Base-by-base conservation (phyloP, 2,888 invertebrate genomes). In the Xanthia icteritia region DNA sequence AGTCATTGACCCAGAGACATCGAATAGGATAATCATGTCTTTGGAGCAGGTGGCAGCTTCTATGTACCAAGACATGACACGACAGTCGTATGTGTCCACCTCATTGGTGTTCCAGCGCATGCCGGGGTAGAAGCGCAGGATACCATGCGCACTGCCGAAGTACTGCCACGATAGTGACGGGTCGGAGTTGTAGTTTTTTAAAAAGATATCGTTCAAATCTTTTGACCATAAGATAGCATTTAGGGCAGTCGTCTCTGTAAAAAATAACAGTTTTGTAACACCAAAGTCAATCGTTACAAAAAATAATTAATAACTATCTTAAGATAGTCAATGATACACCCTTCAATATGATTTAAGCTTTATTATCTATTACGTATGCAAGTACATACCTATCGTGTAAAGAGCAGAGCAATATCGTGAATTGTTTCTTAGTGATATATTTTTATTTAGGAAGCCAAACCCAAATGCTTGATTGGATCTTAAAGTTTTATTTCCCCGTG, bases 41-140 rank as follows among this genome's bases (percentile, higher is more conserved):
- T 99, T 99, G 15, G 99, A 99, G 90, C 99, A 99, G 0, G 99
- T 99, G 0, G 99, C 99, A 0, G 99, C 99, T 96, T 99, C 99
- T 85, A 99, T 99, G 93, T 99, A 99, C 99, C 99, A 99, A 63
- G 99, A 98, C 77, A 98, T 97, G 65, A 98, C 98, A 73, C 99
- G 97, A 90, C 99, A 99, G 94, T 99, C 99, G 94, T 99, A 99
- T 3, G 98, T 97, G 92, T 99, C 99, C 0, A 92, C 92, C 20
- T 87, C 87, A 20, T 92, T 91, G 73, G 89, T 90, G 63, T 94
- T 95, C 98, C 98, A 98, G 36, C 97, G 97, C 94, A 98, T 97
- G 2, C 98, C 98, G 72, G 99, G 99, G 96, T 98, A 99, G 92
- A 99, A 98, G 13, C 99, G 97, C 89, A 99, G 97, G 90, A 99